A percentile compares a stretch with the other conserved stretches of the same genome.
phyloP scores from a whole-genome alignment of 2,888 invertebrate genomes.

The Euclidia mi region DNA sequence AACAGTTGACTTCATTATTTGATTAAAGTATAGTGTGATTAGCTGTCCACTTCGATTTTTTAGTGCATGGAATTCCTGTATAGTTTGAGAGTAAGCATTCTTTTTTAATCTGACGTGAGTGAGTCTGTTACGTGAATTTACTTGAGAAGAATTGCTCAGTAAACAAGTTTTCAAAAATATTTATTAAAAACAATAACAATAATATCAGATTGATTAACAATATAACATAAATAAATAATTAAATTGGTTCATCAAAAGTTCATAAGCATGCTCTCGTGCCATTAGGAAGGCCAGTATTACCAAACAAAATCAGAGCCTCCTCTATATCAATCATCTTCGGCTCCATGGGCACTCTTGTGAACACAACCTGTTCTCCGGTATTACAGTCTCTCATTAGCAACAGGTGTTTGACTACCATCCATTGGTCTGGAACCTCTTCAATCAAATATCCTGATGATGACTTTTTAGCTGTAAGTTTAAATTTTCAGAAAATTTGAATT shows the following conservation, averaged over 20 bases:
- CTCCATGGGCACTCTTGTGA: slow-evolving; percentile 51
- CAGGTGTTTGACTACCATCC: slow-evolving; percentile 62
- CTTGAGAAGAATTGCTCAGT: too few species aligned
- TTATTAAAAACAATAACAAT: too few species aligned
- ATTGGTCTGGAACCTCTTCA: slow-evolving; percentile 65
- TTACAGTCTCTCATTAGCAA: slow-evolving; percentile 72
- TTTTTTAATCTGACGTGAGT: too few species aligned
- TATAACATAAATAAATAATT: background rate
- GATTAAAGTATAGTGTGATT: too few species aligned
- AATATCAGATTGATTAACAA: background rate
- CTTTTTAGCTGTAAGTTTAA: slow-evolving; percentile 52
- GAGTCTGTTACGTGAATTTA: too few species aligned
- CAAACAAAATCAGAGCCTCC: slow-evolving; percentile 9
- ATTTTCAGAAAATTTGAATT: too few species aligned
- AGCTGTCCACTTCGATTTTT: too few species aligned
- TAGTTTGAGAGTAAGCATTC: too few species aligned
- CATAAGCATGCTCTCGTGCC: slow-evolving; percentile 14
- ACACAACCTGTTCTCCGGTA: slow-evolving; percentile 61
- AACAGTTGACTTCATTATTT: too few species aligned
- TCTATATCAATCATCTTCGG: slow-evolving; percentile 12
- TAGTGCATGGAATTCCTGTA: too few species aligned
- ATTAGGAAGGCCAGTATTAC: slow-evolving; percentile 7
- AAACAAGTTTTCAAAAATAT: too few species aligned
- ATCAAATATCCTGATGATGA: slow-evolving; percentile 41
- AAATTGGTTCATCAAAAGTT: too few species aligned